phyloP scores from a whole-genome alignment of 2,888 invertebrate species.

The Imbricaverruca yamaguchii region DNA sequence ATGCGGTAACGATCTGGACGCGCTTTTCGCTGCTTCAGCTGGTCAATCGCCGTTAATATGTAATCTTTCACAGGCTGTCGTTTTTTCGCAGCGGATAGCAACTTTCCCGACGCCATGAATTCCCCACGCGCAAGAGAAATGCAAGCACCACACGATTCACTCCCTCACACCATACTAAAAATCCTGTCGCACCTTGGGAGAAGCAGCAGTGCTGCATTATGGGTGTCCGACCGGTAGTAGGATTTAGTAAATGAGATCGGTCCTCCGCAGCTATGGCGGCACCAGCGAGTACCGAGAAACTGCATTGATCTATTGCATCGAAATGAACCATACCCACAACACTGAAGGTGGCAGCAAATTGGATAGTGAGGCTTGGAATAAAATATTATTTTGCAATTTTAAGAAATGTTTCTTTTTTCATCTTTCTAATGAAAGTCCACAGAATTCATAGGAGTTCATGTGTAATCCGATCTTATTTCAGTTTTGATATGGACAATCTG shows the following conservation, averaged over 20 bases:
- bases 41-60: slow-evolving; percentile 76
- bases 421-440: no score
- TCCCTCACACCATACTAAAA: not conserved
- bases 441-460: no score
- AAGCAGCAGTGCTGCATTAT: slow-evolving; percentile 33
- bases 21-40: slow-evolving; percentile 71
- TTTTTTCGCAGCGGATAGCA: not conserved
- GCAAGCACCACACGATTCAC: not conserved
- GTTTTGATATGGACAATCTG: no score
- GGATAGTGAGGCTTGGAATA: no score
- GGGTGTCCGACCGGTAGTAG: slow-evolving; percentile 36
- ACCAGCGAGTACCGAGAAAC: no score
- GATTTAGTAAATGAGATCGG: slow-evolving; percentile 38
- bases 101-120: not conserved
- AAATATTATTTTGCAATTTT: no score
- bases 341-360: no score
- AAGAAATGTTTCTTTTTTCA: no score
- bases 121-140: not conserved
- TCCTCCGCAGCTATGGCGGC: not conserved
- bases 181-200: not conserved
- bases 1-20: slow-evolving; percentile 75
- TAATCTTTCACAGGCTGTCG: slow-evolving; percentile 49
- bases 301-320: no score
- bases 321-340: no score
- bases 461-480: no score